Evolutionary conservation across 2,113 vertebrate genomes (phyloP).

Genomic region (Probosciger aterrimus): DNA sequence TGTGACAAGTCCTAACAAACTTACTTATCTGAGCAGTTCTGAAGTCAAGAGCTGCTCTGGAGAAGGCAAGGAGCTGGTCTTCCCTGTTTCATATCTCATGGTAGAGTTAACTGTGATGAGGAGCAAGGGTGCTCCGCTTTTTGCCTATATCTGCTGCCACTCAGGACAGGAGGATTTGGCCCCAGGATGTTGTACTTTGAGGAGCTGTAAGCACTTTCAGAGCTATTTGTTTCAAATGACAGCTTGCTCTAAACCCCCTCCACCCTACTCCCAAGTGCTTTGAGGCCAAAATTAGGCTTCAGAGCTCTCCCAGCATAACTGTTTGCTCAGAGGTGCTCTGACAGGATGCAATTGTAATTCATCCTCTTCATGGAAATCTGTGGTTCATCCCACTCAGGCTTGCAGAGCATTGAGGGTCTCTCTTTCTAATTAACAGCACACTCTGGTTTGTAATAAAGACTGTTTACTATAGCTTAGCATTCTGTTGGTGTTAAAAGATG

Average conservation of each 20-base stretch:
- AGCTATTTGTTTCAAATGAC: slow-evolving; percentile 21
- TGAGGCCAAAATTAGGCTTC: slow-evolving; percentile 15
- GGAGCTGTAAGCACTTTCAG: neutral
- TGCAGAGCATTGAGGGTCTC: neutral
- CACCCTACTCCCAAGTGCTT: slow-evolving; percentile 27
- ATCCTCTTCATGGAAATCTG: neutral
- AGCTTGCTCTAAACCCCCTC: slow-evolving; percentile 23
- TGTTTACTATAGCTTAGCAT: slow-evolving; percentile 53
- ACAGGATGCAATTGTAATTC: neutral
- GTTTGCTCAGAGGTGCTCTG: neutral
- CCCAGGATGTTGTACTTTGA: neutral
- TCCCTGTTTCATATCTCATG: neutral
- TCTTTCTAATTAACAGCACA: slow-evolving; percentile 12
- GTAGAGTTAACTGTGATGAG: neutral
- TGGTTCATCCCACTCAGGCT: slow-evolving; percentile 24
- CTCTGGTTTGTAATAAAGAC: neutral
- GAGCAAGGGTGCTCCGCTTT: neutral
- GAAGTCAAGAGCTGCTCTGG: neutral
- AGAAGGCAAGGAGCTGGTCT: neutral
- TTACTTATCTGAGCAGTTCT: neutral
- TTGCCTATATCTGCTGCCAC: neutral
- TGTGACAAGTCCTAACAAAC: neutral
- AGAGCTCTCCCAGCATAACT: neutral
- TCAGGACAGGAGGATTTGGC: neutral
- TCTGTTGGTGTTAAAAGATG: slow-evolving; percentile 49